These are phyloP conservation scores for Takifugu rubripes DNA, from an alignment of 2,797 vertebrate genomes.

Conservation along the genomic window DNA sequence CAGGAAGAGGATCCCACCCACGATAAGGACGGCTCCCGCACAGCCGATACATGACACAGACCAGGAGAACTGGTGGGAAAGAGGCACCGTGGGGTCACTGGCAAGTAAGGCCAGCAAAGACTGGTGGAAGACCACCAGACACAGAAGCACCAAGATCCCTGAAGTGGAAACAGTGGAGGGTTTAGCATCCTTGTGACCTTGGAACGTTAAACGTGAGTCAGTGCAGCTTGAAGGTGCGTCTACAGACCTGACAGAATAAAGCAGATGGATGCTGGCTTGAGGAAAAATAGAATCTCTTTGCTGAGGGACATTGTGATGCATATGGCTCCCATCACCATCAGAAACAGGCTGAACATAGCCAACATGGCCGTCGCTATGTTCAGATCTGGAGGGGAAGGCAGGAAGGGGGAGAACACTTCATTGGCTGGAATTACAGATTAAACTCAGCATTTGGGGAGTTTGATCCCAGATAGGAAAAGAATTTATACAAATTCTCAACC, in stretches of 20 bases:
- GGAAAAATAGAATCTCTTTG: slow-evolving; percentile 83
- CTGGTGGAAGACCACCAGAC: slow-evolving; percentile 82
- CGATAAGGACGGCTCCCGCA: slow-evolving; percentile 75
- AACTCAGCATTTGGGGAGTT: neutral
- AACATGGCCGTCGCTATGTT: slow-evolving; percentile 79
- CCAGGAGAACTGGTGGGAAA: slow-evolving; percentile 84
- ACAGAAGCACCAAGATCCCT: slow-evolving; percentile 81
- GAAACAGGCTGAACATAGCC: slow-evolving; percentile 78
- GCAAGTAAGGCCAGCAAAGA: slow-evolving; percentile 76
- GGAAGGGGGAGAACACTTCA: neutral
- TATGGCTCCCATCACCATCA: slow-evolving; percentile 83
- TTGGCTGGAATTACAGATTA: neutral
- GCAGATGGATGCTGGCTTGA: slow-evolving; percentile 84
- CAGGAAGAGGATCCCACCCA: slow-evolving; percentile 78
- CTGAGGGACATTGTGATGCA: slow-evolving; percentile 85
- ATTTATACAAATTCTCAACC: no score
- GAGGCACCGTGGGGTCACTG: slow-evolving; percentile 71
- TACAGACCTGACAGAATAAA: slow-evolving; percentile 83
- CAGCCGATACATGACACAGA: slow-evolving; percentile 80
- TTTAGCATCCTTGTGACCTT: neutral
- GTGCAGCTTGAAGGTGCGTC: neutral
- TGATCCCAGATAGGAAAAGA: no score
- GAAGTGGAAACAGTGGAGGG: slow-evolving; percentile 8
- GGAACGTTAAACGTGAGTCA: no score
- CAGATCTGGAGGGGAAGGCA: slow-evolving; percentile 66